Base-by-base conservation (phyloP, 2,797 vertebrate genomes). In the Tolypeutes matacus region DNA sequence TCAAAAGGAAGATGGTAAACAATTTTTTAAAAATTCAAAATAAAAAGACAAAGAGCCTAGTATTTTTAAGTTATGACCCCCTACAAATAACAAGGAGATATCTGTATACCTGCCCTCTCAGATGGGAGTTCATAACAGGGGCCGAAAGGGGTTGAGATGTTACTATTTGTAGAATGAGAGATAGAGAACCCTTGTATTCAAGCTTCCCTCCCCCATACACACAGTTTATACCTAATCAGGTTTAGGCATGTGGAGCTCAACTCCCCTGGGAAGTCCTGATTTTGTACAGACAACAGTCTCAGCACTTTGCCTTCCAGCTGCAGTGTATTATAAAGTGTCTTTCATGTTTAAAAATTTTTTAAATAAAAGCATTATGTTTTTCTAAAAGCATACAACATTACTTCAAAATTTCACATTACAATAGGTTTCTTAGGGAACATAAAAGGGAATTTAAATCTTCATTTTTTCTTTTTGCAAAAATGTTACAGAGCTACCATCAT, bases 381-480 rank as follows among this genome's bases (percentile, higher is more conserved):
- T n/a, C 29, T 27, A 94, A 82, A 84, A 56, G 58, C 29, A 90
- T 13, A 70, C 51, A 85, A 70, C 51, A 85, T 69, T 58, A 70
- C 18, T 80, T 96, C 86, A 90, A 91, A 94, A 85, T 76, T 56
- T 92, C 46, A 89, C 5, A 81, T 95, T 46, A 31, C 21, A 69
- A 84, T 36, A 95, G 29, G 51, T 77, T 91, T 53, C 53, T 69
- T 53, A 94, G 46, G 51, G 17, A 3, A 34, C 77, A 46, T 58
- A 65, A 89, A 60, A 31, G 12, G 70, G 20, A 51, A 78, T 25
- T 65, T 29, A 62, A 69, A 62, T 69, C 34, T 86, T 70, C 62
- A 5, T 23, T 65, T 49, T 80, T 88, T 21, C 5, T 78, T 86
- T 90, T 93, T 81, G 14, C 23, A 84, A 72, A 93, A 91, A 76